Percentiles rank a stretch among this genome's conserved stretches.
These are phyloP conservation scores for Ceratina australensis DNA, from an alignment of 1,140 invertebrate species.

Conservation along the genomic window DNA sequence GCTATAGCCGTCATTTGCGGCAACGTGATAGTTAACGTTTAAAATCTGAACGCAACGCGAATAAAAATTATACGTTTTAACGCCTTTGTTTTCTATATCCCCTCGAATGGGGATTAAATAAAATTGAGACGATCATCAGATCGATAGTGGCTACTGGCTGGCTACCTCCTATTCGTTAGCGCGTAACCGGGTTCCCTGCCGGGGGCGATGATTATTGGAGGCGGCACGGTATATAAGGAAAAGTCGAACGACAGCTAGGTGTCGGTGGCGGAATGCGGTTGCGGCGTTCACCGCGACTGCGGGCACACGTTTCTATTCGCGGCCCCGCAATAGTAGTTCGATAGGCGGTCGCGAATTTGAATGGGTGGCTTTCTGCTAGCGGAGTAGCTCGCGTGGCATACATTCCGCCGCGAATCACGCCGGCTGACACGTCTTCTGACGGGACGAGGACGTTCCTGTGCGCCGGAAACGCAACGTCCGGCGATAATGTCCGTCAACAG, in stretches of 20 bases:
- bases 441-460: slow-evolving; percentile 62
- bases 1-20: too few relatives aligned
- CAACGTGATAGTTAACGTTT: too few relatives aligned
- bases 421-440: slow-evolving; percentile 64
- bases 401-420: slow-evolving; percentile 62
- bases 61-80: too few relatives aligned
- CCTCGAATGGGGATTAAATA: too few relatives aligned
- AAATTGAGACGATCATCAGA: too few relatives aligned
- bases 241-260: slow-evolving; percentile 23
- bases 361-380: slow-evolving; percentile 54
- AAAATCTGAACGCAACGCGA: too few relatives aligned
- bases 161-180: not conserved
- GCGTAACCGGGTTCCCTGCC: not conserved
- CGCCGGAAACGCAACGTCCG: slow-evolving; percentile 78
- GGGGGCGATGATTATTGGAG: slow-evolving; percentile 8
- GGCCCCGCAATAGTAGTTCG: slow-evolving; percentile 44
- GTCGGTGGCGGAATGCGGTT: slow-evolving; percentile 23
- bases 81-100: too few relatives aligned
- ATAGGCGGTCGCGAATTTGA: slow-evolving; percentile 61
- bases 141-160: not conserved
- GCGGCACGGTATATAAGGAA: not conserved
- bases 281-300: slow-evolving; percentile 2
- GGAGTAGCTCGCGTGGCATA: slow-evolving; percentile 61
- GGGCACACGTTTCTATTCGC: slow-evolving; percentile 55
- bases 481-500: slow-evolving; percentile 80